These are phyloP conservation scores for Ginglymostoma cirratum DNA, from an alignment of 2,113 vertebrate species.

Conservation along the genomic window DNA sequence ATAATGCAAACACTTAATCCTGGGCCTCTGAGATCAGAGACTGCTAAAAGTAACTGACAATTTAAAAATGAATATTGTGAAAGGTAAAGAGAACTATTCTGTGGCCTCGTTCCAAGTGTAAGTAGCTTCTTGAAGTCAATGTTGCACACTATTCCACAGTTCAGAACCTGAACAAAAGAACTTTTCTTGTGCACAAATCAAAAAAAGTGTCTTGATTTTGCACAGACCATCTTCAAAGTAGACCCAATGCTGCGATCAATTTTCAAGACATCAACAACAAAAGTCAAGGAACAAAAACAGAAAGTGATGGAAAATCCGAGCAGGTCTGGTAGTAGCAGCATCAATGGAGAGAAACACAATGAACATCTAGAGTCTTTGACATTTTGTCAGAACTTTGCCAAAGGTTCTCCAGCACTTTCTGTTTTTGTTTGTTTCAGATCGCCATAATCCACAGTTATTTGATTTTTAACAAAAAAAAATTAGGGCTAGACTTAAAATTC, in stretches of 20 bases:
- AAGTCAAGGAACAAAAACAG: too few species aligned
- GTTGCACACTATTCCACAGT: neutral
- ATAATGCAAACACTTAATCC: conserved; percentile 24
- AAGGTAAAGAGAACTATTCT: neutral
- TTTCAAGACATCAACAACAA: neutral
- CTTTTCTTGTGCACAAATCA: neutral
- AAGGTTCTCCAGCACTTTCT: too few species aligned
- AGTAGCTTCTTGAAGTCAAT: conserved; percentile 18
- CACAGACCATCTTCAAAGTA: neutral
- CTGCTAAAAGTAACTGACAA: conserved; percentile 26
- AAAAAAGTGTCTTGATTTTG: neutral
- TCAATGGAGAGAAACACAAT: too few species aligned
- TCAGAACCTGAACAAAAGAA: neutral
- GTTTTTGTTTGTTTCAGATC: too few species aligned
- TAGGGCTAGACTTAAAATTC: neutral
- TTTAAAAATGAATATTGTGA: conserved; percentile 22
- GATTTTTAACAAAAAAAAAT: neutral
- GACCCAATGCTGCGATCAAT: neutral
- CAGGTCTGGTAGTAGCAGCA: too few species aligned
- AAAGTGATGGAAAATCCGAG: too few species aligned
- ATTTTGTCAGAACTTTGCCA: too few species aligned
- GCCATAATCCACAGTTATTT: too few species aligned
- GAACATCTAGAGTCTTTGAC: too few species aligned
- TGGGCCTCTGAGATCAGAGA: neutral
- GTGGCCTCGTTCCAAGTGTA: conserved; percentile 1